Evolutionary conservation across 1,140 invertebrate species (phyloP).

Genomic region (Melitaea cinxia): DNA sequence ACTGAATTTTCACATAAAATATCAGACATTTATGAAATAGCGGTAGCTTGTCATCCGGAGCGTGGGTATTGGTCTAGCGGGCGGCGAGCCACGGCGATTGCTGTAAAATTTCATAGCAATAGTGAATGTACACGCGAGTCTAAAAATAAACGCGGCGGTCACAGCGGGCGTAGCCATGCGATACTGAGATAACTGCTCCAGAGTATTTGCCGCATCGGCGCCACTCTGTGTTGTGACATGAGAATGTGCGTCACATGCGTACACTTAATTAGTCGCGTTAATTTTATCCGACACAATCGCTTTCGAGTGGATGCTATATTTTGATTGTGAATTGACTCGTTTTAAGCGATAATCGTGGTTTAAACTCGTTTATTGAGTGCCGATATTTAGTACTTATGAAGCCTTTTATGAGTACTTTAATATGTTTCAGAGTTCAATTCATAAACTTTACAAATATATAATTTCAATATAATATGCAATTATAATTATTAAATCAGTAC

Average conservation of each 20-base stretch:
- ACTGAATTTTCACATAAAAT: slow-evolving; percentile 65
- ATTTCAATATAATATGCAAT: too few species aligned
- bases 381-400: too few species aligned
- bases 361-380: neutral
- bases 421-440: too few species aligned
- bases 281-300: slow-evolving; percentile 44
- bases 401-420: too few species aligned
- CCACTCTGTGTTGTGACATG: slow-evolving; percentile 53
- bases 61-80: slow-evolving; percentile 61
- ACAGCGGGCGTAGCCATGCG: slow-evolving; percentile 67
- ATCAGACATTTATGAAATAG: slow-evolving; percentile 74
- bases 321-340: slow-evolving; percentile 19
- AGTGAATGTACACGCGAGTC: slow-evolving; percentile 71
- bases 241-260: slow-evolving; percentile 49
- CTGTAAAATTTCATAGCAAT: slow-evolving; percentile 74
- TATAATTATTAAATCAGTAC: too few species aligned
- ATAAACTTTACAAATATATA: too few species aligned
- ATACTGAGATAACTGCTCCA: slow-evolving; percentile 69
- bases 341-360: neutral
- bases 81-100: slow-evolving; percentile 65
- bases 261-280: slow-evolving; percentile 59
- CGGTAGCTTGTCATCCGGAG: slow-evolving; percentile 67
- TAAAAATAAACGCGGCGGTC: slow-evolving; percentile 75
- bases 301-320: slow-evolving; percentile 48
- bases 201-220: slow-evolving; percentile 55